Base-by-base conservation (phyloP, 2,113 vertebrate genomes). In the Pseudopipra pipra region DNA sequence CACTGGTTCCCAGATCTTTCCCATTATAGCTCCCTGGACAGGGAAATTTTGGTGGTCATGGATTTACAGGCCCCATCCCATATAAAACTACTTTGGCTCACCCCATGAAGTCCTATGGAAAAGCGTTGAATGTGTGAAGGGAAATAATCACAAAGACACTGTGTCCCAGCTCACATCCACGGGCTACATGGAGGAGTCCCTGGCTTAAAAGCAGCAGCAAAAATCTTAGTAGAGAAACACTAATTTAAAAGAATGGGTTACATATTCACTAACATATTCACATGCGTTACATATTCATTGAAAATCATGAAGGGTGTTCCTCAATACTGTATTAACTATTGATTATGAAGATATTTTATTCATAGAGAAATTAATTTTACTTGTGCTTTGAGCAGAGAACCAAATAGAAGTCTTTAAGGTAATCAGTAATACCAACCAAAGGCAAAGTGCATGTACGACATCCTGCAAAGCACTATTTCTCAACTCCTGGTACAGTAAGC, bases 151-250 rank as follows among this genome's bases (percentile, higher is more conserved):
- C 54, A 87, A 75, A 79, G 71, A 92, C 62, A 70, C 49, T 1
- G 1, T 0, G 0, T 41, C 16, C 28, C 46, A 76, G 55, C n/a
- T 93, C 54, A 83, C 18, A 73, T 33, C 22, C 62, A 62, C 21
- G 77, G 55, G 49, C 54, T 85, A 54, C 14, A 70, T 0, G 0
- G 14, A 83, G 15, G 6, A 46, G 20, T 79, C 71, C 77, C 65
- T 51, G n/a, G n/a, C 35, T 95, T 89, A 91, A 89, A 96, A 90
- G 63, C 37, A 73, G 87, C 78, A 88, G 58, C 46, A 92, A 90
- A 85, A 65, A 65, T 37, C 79, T 95, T 65, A 79, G 54, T 56
- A 85, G 39, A 71, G 55, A 86, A 89, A 85, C 21, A 33, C 24
- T 74, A 7, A 91, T 37, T 94, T 75, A 75, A 67, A 78, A 63